A percentile compares a stretch with the other conserved stretches of the same genome.
Conservation (phyloP, 2,888 invertebrate genomes). For the Acronicta leporina region DNA sequence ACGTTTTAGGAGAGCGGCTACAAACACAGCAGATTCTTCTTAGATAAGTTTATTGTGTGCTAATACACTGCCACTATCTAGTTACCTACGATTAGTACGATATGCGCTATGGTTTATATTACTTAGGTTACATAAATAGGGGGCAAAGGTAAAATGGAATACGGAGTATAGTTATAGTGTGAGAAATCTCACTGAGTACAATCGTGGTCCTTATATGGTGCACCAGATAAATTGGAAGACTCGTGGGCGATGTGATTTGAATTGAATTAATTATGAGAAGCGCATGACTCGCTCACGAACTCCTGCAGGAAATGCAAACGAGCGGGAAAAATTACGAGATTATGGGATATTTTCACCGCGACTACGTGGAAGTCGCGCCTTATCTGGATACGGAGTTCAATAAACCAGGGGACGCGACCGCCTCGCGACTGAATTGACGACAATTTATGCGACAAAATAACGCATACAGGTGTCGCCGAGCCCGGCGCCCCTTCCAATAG, state of each 20-base stretch:
- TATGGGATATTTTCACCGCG: slow-evolving; percentile 76
- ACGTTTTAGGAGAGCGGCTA: slow-evolving; percentile 81
- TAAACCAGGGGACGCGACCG: slow-evolving; percentile 79
- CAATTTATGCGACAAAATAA: slow-evolving; percentile 87
- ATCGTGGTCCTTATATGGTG: slow-evolving; percentile 72
- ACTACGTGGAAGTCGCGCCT: slow-evolving; percentile 68
- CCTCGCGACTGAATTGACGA: slow-evolving; percentile 78
- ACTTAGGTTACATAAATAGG: slow-evolving; percentile 50
- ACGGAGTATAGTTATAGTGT: slow-evolving; percentile 54
- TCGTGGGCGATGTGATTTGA: slow-evolving; percentile 86
- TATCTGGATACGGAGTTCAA: slow-evolving; percentile 83
- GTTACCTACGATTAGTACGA: slow-evolving; percentile 60
- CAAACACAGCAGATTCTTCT: slow-evolving; percentile 75
- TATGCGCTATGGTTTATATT: slow-evolving; percentile 55
- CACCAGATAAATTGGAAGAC: slow-evolving; percentile 78
- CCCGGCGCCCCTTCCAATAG: slow-evolving; percentile 80
- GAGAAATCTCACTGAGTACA: slow-evolving; percentile 67
- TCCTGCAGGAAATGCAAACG: slow-evolving; percentile 78
- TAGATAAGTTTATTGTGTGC: slow-evolving; percentile 84
- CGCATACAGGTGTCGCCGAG: slow-evolving; percentile 86
- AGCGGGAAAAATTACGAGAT: slow-evolving; percentile 74
- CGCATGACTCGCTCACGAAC: slow-evolving; percentile 75
- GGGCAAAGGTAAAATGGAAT: slow-evolving; percentile 54
- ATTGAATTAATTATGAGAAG: slow-evolving; percentile 85
- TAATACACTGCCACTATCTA: slow-evolving; percentile 75